phyloP scores from a whole-genome alignment of 2,797 vertebrate species.

The Cottoperca gobio region DNA sequence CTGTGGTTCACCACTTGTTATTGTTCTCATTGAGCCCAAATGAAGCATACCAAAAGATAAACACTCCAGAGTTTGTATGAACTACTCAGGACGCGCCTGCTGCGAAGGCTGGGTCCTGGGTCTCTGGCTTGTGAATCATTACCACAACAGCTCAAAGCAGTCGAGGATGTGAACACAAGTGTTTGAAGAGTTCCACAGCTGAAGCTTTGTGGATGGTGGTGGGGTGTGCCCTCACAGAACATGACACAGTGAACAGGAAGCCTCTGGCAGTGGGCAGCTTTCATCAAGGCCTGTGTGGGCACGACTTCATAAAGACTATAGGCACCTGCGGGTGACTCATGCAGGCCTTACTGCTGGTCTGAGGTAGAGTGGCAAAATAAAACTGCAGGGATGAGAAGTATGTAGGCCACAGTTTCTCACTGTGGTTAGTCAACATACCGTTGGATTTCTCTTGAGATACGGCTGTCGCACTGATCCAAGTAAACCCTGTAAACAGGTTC shows the following conservation, averaged over 20 bases:
- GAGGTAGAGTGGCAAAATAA: constrained; percentile 16
- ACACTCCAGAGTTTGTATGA: constrained; percentile 20
- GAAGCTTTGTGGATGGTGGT: constrained; percentile 34
- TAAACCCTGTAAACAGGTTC: constrained; percentile 30
- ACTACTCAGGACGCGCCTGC: constrained; percentile 14
- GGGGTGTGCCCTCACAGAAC: constrained; percentile 37
- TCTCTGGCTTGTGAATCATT: constrained; percentile 40
- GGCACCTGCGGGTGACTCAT: constrained; percentile 59
- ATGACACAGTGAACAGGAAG: constrained; percentile 25
- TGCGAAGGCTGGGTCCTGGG: constrained; percentile 22
- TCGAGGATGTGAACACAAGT: constrained; percentile 18
- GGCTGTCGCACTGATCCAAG: constrained; percentile 34
- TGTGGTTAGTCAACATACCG: constrained; percentile 11
- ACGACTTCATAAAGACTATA: constrained; percentile 39
- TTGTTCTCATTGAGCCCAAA: constrained; percentile 4
- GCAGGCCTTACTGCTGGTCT: constrained; percentile 26
- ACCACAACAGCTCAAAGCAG: constrained; percentile 36
- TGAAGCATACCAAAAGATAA: constrained; percentile 24
- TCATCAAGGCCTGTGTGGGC: constrained; percentile 58
- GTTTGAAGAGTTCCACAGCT: constrained; percentile 38
- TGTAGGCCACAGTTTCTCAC: constrained; percentile 22
- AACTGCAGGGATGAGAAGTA: constrained; percentile 24
- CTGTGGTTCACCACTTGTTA: constrained; percentile 19
- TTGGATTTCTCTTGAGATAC: constrained; percentile 31
- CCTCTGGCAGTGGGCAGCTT: constrained; percentile 42